A percentile compares a stretch with the other conserved stretches of the same genome.
phyloP scores from a whole-genome alignment of 2,888 invertebrate genomes.

The Clusia tigrina region DNA sequence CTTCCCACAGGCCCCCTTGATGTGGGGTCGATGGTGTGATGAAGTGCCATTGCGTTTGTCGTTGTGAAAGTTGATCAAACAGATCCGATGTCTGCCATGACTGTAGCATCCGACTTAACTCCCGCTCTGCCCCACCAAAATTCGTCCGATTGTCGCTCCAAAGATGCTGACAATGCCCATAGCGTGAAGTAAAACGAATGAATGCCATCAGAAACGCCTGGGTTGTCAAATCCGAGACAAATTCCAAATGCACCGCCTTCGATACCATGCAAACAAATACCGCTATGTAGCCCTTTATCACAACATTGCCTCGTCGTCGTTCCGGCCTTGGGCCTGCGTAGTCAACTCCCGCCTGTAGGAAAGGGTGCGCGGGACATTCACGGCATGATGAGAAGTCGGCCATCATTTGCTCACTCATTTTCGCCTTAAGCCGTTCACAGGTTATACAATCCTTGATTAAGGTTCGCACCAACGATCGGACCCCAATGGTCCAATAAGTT shows the following conservation, averaged over 20 bases:
- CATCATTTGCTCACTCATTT: conserved; percentile 19
- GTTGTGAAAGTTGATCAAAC: conserved; percentile 9
- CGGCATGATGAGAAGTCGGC: conserved; percentile 21
- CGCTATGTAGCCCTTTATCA: conserved; percentile 9
- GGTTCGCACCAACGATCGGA: conserved; percentile 12
- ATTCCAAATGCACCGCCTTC: conserved; percentile 24
- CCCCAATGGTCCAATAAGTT: conserved; percentile 9
- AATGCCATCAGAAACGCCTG: conserved; percentile 24
- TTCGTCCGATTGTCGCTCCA: conserved; percentile 28
- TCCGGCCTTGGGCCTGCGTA: conserved; percentile 16
- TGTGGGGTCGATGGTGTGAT: conserved; percentile 25
- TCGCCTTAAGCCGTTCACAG: conserved; percentile 6
- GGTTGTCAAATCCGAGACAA: conserved; percentile 15
- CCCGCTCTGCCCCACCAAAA: conserved; percentile 21
- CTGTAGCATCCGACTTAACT: conserved; percentile 21
- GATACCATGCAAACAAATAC: conserved; percentile 26
- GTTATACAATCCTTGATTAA: conserved; percentile 11
- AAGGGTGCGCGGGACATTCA: conserved; percentile 22
- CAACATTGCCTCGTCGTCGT: conserved; percentile 1
- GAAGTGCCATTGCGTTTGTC: conserved; percentile 38
- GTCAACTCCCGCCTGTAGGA: conserved; percentile 23
- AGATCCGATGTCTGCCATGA: conserved; percentile 12
- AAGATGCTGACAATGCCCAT: conserved; percentile 18
- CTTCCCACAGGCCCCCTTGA: conserved; percentile 17
- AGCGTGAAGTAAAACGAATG: conserved; percentile 22